These are phyloP conservation scores for Alcedo atthis DNA, from an alignment of 2,797 vertebrate genomes.

Conservation along the genomic window DNA sequence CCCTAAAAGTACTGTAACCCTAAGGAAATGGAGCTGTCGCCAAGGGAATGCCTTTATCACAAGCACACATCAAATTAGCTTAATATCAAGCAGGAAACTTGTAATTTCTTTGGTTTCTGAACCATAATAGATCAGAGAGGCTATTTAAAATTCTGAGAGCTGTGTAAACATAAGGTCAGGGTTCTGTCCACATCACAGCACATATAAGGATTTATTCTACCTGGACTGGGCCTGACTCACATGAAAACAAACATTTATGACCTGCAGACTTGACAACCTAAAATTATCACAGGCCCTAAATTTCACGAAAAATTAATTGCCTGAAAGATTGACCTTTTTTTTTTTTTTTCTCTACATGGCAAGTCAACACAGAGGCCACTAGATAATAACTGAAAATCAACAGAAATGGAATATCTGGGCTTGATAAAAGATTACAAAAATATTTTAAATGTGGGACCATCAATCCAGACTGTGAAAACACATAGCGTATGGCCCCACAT, in stretches of 20 bases:
- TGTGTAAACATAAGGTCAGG: background rate
- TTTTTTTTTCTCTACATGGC: background rate
- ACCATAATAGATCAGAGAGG: background rate
- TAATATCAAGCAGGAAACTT: slow-evolving; percentile 9
- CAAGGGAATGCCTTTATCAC: slow-evolving; percentile 12
- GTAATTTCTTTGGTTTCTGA: background rate
- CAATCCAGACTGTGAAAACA: background rate
- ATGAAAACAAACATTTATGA: background rate
- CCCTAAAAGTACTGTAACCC: slow-evolving; percentile 30
- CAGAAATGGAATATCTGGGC: background rate
- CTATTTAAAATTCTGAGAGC: background rate
- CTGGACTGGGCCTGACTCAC: background rate
- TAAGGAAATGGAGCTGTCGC: background rate
- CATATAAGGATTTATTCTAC: background rate
- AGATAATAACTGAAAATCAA: background rate
- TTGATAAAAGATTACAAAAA: background rate
- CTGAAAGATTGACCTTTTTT: background rate
- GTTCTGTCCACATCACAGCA: background rate
- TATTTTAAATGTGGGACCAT: background rate
- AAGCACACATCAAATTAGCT: slow-evolving; percentile 1
- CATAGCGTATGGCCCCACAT: background rate
- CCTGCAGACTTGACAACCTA: background rate
- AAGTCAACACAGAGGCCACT: rapidly evolving
- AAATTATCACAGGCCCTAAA: background rate
- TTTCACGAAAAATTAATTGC: background rate